A percentile compares a stretch with the other conserved stretches of the same genome.
Evolutionary conservation across 1,140 invertebrate genomes (phyloP).

Genomic region (Rhyacophila brunnea): DNA sequence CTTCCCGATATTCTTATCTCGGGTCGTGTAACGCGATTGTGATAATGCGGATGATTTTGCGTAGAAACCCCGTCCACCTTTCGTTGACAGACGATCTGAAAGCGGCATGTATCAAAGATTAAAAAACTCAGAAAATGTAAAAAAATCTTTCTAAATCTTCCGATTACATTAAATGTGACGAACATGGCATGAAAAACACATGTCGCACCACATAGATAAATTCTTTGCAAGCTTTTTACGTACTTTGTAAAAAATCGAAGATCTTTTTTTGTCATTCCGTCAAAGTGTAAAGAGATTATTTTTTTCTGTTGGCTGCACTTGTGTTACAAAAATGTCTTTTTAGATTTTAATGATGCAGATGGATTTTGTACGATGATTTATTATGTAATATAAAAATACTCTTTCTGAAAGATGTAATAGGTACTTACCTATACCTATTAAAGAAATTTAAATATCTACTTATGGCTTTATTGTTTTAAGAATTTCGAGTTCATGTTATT

Average conservation of each 20-base stretch:
- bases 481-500: too few relatives aligned
- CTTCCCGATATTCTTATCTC: too few relatives aligned
- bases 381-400: too few relatives aligned
- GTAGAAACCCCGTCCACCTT: too few relatives aligned
- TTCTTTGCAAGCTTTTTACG: slow-evolving; percentile 13
- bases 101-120: slow-evolving; percentile 5
- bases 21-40: too few relatives aligned
- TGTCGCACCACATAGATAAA: slow-evolving; percentile 13
- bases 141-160: slow-evolving; percentile 10
- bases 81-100: neutral
- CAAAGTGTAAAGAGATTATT: slow-evolving; percentile 8
- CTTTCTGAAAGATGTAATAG: too few relatives aligned
- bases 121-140: neutral
- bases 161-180: slow-evolving; percentile 27
- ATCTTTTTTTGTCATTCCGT: slow-evolving; percentile 11
- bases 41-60: too few relatives aligned
- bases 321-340: slow-evolving; percentile 9
- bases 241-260: slow-evolving; percentile 11
- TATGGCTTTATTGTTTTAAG: too few relatives aligned
- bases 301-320: slow-evolving; percentile 3
- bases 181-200: slow-evolving; percentile 30
- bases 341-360: slow-evolving; percentile 1
- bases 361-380: neutral
- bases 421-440: too few relatives aligned
- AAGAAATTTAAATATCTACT: too few relatives aligned